Evolutionary conservation across 2,797 vertebrate genomes (phyloP).

Genomic region (Falco biarmicus): DNA sequence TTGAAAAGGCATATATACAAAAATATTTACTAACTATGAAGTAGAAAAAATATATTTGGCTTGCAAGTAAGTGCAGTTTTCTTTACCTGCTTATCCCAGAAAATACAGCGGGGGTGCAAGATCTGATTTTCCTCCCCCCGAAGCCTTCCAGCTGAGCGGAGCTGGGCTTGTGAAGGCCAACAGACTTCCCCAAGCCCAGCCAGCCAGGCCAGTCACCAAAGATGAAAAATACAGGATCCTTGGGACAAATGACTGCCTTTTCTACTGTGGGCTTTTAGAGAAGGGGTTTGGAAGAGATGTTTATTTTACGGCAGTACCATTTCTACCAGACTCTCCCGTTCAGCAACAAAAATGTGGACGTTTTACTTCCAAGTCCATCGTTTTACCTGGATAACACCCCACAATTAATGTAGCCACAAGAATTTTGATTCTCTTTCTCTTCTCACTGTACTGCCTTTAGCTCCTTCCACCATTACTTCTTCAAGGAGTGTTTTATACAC

Average conservation of each 20-base stretch:
- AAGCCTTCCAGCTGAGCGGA: not conserved
- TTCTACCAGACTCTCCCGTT: not conserved
- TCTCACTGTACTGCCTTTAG: not conserved
- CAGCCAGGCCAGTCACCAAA: not conserved
- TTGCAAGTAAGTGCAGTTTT: not conserved
- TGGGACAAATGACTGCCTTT: not conserved
- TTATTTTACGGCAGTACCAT: no score
- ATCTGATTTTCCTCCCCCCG: not conserved
- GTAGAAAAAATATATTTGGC: not conserved
- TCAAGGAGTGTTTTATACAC: not conserved
- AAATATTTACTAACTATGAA: conserved; percentile 28
- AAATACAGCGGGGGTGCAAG: not conserved
- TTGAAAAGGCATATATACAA: not conserved
- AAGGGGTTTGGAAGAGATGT: not conserved
- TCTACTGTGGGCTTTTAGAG: not conserved
- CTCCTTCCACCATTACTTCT: not conserved
- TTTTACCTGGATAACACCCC: not conserved
- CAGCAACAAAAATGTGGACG: fast-evolving
- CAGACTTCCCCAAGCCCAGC: not conserved
- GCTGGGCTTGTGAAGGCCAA: not conserved
- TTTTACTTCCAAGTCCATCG: not conserved
- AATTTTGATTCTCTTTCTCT: not conserved
- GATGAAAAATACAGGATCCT: not conserved
- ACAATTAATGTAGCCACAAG: not conserved
- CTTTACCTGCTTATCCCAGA: not conserved